Evolutionary conservation across 2,113 vertebrate genomes (phyloP), one percentile per base, ranked within the genome.

Genomic region (Oreamnos americanus): DNA sequence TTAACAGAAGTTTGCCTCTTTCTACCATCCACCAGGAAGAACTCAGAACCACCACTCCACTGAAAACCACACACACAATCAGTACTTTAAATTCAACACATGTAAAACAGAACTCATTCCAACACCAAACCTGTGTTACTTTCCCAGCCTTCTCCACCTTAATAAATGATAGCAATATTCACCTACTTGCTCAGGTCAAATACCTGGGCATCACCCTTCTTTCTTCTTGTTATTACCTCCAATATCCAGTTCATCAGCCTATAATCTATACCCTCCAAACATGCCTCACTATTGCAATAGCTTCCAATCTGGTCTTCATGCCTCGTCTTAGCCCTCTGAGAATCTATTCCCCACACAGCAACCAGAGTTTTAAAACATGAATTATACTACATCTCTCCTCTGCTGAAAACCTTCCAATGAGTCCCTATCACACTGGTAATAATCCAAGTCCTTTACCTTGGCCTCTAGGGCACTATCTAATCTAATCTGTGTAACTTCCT

Each of bases 1-100:
- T 98, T 81, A 97, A 95, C 25, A 96, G 26, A 89, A 82, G 49
- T 79, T 78, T 47, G 58, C 36, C 25, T 93, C 71, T 95, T 82
- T 90, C 60, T 5, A 64, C 51, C 76, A 12, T 4, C 90, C 81
- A 90, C 33, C 6, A 93, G n/a, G 26, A 95, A 91, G 57, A 96
- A 94, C 45, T 43, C 14, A 90, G 47, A 96, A 94, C n/a, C 19
- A 92, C 39, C 58, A 92, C 13, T 74, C 51, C n/a, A 94, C 47
- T 96, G 36, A 90, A 93, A 96, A 64, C 9, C 33, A 90, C 26
- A 16, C 25, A 71, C 10, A 39, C 8, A 84, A n/a, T 71, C 12
- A 96, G 71, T 43, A 88, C 25, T 51, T 78, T 85, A 82, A 92
- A 86, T 8, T 39, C 88, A 92, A 60, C 19, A 93, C 45, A 5